Evolutionary conservation across 1,140 invertebrate genomes (phyloP).

Genomic region (Bombus consobrinus): DNA sequence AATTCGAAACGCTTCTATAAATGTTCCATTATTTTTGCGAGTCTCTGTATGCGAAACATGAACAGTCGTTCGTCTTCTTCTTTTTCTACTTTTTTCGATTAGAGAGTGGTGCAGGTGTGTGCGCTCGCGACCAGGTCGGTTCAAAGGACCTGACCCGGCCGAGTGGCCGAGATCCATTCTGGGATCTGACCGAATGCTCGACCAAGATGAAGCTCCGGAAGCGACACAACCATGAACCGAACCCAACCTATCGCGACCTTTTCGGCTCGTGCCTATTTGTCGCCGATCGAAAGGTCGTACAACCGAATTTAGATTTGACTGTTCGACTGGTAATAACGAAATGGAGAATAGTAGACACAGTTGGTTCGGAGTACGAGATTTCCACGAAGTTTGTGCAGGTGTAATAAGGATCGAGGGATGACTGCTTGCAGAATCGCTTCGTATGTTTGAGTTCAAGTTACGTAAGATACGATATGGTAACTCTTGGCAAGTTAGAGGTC

Average conservation of each 20-base stretch:
- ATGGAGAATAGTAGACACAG: slow-evolving; percentile 7
- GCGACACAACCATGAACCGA: slow-evolving; percentile 39
- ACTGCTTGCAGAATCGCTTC: neutral
- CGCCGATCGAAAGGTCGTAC: slow-evolving; percentile 45
- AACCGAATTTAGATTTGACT: slow-evolving; percentile 51
- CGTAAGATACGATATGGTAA: neutral
- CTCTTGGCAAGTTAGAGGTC: neutral
- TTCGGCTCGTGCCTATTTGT: neutral
- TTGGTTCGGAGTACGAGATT: neutral
- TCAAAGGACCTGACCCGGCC: slow-evolving; percentile 64
- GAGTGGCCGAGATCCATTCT: slow-evolving; percentile 70
- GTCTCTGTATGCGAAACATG: neutral
- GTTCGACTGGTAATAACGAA: slow-evolving; percentile 43
- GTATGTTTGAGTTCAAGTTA: neutral
- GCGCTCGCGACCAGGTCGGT: slow-evolving; percentile 36
- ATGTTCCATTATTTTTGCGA: no score
- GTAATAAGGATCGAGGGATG: neutral
- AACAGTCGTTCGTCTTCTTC: neutral
- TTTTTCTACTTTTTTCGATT: slow-evolving; percentile 16
- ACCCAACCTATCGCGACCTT: slow-evolving; percentile 39
- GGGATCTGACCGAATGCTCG: slow-evolving; percentile 56
- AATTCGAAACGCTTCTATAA: no score
- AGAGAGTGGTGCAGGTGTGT: slow-evolving; percentile 32
- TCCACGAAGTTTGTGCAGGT: neutral
- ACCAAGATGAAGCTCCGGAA: slow-evolving; percentile 46